Evolutionary conservation across 2,113 vertebrate genomes (phyloP), one percentile per base, ranked within the genome.

Genomic region (Henicopernis longicauda): DNA sequence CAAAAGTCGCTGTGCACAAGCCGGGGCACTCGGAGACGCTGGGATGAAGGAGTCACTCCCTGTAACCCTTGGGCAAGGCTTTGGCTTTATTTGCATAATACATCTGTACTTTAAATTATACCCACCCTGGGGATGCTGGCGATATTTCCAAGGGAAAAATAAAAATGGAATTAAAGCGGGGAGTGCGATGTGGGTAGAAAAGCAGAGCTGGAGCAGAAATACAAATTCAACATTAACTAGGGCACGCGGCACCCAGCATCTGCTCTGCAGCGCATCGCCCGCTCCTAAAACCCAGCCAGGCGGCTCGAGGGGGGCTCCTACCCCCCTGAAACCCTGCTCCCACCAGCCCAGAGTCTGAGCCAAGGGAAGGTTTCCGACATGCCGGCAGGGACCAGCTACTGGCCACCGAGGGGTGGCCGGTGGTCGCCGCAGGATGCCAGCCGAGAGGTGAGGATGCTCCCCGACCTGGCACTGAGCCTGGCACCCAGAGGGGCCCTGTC

Each of bases 1-100:
- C 45, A 38, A 32, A 29, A 73, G 71, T 23, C 18, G 5, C 57
- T 5, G 4, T 0, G 6, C 34, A 15, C 19, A 4, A 89, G 47
- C 61, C 6, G 17, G 23, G 44, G n/a, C 34, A 49, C 25, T 66
- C 1, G 3, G 80, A 91, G 70, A 70, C 2, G 2, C 8, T 1
- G 54, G 91, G 62, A 82, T 91, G 76, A 49, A 63, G 78, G 44
- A 93, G 42, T 16, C 31, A 1, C 38, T 90, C 73, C 55, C 36
- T 2, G 26, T 49, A 76, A 89, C 87, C 84, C 85, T 32, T 38
- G 52, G 71, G 87, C 85, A 90, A 89, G 63, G 82, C 82, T 95
- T 82, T 88, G 83, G 78, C 62, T 66, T 45, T 27, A 91, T 96
- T 81, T 97, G 90, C 84, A 80, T 73, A 47, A 91, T 71, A 82